A percentile compares a stretch with the other conserved stretches of the same genome.
Conservation (phyloP, 2,113 vertebrate species). For the Drymodes brunneopygia region DNA sequence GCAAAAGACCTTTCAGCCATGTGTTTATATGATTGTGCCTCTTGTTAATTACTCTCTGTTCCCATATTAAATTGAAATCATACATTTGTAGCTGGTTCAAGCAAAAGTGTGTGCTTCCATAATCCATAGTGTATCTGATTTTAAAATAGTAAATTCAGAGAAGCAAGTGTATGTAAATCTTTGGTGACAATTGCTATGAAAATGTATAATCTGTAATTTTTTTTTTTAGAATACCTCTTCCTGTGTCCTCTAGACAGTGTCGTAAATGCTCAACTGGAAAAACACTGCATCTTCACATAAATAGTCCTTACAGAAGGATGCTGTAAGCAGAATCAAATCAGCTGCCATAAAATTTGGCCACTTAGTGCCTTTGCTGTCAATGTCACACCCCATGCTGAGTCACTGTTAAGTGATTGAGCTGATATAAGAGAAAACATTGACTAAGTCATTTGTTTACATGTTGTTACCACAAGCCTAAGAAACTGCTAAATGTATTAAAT, state of each 20-base stretch:
- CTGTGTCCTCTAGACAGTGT: neutral
- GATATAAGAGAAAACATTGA: neutral
- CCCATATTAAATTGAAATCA: neutral
- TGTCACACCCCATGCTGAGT: conserved; percentile 1
- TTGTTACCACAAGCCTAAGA: neutral
- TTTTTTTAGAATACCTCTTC: neutral
- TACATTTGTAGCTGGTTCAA: neutral
- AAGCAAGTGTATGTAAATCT: neutral
- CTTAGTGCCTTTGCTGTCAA: neutral
- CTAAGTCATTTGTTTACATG: neutral
- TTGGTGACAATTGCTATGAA: neutral
- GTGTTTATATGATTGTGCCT: neutral
- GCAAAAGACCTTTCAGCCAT: neutral
- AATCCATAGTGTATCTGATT: neutral
- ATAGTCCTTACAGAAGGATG: neutral
- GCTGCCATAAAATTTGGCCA: neutral
- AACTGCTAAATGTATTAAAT: neutral
- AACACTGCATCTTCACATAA: neutral
- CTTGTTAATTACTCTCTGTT: neutral
- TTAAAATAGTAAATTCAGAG: neutral
- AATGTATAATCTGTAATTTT: neutral
- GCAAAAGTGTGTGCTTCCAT: neutral
- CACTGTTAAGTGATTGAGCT: neutral
- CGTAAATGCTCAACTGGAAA: neutral
- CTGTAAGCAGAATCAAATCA: conserved; percentile 49